Base-by-base conservation (phyloP, 2,888 invertebrate species). In the Ochropacha duplaris region DNA sequence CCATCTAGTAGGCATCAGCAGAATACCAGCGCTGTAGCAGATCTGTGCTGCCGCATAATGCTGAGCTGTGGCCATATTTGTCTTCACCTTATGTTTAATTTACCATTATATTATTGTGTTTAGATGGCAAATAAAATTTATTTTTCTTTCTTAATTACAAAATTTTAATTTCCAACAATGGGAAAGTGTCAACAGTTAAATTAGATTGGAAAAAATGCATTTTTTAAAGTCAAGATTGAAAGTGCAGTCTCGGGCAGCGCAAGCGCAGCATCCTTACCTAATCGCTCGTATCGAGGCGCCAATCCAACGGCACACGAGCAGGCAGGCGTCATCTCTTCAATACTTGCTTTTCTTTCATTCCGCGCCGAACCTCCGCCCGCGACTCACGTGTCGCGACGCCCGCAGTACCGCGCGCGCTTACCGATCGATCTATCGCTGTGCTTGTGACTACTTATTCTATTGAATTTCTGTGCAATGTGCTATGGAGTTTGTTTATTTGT, bases 321-420 rank as follows among this genome's bases (percentile, higher is more conserved):
- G 16, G 51, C 49, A 50, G 44, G 61, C 67, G 65, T 69, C 86
- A 91, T 12, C 12, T n/a, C n/a, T n/a, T n/a, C n/a, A n/a, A n/a
- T n/a, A n/a, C n/a, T n/a, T n/a, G n/a, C n/a, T n/a, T n/a, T n/a
- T n/a, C n/a, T 31, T 31, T 31, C 31, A 31, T 80, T 91, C 83
- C 87, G 92, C 90, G 92, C 82, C 79, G 76, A 88, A 81, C 81
- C 90, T 89, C 90, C 79, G 85, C 86, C 84, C 87, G 90, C 88
- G 91, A 89, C 87, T 73, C 58, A 52, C 65, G 88, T 85, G 89
- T 90, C 89, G 90, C 86, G 89, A 64, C 86, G 88, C 79, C 80
- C 72, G 88, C 72, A 83, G 86, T 78, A 79, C 71, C 74, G 74
- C 81, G 81, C 80, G 84, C 76, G 66, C 59, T 72, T 65, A 60